Percentiles rank a stretch among this genome's conserved stretches.
phyloP scores from a whole-genome alignment of 2,797 vertebrate genomes.

The Enteromius paludinosus region DNA sequence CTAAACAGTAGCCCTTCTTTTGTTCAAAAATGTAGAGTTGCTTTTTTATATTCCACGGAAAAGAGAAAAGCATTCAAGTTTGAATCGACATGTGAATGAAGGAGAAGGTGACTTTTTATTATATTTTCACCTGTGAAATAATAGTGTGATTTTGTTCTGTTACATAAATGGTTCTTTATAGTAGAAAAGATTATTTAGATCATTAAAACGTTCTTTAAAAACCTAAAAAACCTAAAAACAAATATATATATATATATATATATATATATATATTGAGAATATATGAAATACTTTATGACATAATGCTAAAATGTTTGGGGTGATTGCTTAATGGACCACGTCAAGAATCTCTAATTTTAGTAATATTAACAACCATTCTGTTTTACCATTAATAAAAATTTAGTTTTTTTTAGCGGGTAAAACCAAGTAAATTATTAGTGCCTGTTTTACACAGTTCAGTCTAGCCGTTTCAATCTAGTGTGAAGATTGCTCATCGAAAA shows the following conservation, averaged over 20 bases:
- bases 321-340: not conserved
- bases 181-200: not conserved
- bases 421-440: not conserved
- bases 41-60: not conserved
- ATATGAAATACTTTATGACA: not conserved
- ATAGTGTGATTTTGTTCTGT: not conserved
- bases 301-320: not conserved
- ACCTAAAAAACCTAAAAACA: too few relatives aligned
- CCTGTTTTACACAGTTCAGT: not conserved
- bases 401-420: not conserved
- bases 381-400: not conserved
- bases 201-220: too few relatives aligned
- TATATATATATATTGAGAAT: too few relatives aligned
- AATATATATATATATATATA: too few relatives aligned
- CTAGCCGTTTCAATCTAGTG: not conserved
- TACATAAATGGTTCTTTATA: too few relatives aligned
- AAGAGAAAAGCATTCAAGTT: not conserved
- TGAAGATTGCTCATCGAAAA: conserved; percentile 18
- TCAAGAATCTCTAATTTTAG: not conserved
- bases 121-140: not conserved
- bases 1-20: too few relatives aligned
- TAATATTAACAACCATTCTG: not conserved
- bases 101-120: not conserved
- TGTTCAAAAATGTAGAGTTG: not conserved
- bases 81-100: not conserved